These are phyloP conservation scores for Tapera naevia DNA, from an alignment of 2,797 vertebrate species.

Conservation along the genomic window DNA sequence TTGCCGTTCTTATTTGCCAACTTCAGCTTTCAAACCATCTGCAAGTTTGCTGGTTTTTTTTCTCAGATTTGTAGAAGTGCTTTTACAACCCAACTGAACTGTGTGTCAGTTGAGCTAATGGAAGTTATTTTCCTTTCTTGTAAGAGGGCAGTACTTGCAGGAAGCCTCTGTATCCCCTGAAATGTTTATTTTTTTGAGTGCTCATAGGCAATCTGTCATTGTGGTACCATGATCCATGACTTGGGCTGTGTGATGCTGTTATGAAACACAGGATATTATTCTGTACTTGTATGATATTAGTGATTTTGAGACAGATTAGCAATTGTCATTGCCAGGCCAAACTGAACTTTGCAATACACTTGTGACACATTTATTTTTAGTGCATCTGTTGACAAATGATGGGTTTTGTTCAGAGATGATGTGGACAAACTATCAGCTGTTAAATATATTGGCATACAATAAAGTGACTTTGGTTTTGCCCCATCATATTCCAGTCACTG, in stretches of 20 bases:
- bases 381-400: not conserved
- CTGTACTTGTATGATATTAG: not conserved
- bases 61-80: not conserved
- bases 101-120: not conserved
- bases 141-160: not conserved
- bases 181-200: not conserved
- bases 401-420: not conserved
- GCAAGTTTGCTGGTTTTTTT: not conserved
- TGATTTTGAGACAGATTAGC: not conserved
- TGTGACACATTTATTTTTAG: not conserved
- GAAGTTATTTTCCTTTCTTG: not conserved
- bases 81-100: not conserved
- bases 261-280: not conserved
- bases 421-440: not conserved
- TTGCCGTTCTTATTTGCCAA: not conserved
- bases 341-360: not conserved
- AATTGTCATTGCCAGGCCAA: not conserved
- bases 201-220: not conserved
- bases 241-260: not conserved
- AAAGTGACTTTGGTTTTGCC: not conserved
- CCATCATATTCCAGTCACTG: not conserved
- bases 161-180: not conserved
- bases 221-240: not conserved
- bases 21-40: not conserved
- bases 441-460: not conserved